Conservation (phyloP, 2,888 invertebrate species). For the Dryomyza anilis region DNA sequence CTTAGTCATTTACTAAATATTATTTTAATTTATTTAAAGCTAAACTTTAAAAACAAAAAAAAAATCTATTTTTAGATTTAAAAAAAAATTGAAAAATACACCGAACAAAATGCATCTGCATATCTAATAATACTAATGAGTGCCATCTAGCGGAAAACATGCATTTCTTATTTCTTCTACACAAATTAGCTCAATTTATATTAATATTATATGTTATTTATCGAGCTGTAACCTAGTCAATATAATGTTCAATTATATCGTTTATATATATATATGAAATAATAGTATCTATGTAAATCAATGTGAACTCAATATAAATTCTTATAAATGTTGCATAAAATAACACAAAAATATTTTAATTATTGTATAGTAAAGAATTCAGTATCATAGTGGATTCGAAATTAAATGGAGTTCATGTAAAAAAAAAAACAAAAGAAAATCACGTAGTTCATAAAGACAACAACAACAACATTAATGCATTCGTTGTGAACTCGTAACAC, state of each 20-base stretch:
- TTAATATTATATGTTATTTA: neutral
- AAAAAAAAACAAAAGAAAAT: no score
- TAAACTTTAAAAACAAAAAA: no score
- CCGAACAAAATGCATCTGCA: no score
- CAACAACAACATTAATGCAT: slow-evolving; percentile 13
- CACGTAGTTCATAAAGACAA: slow-evolving; percentile 14
- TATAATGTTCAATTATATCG: slow-evolving; percentile 16
- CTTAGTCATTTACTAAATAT: no score
- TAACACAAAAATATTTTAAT: neutral
- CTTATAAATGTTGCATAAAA: neutral
- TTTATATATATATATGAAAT: slow-evolving; percentile 4
- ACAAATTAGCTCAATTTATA: neutral
- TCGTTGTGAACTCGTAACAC: slow-evolving; percentile 4
- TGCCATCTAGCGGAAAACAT: neutral
- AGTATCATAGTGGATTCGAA: no score
- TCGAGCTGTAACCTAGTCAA: slow-evolving; percentile 18
- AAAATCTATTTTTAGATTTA: no score
- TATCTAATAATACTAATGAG: no score
- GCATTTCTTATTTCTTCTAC: neutral
- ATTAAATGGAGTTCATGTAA: no score
- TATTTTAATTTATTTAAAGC: no score
- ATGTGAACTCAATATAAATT: slow-evolving; percentile 17
- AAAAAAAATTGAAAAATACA: no score
- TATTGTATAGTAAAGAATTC: neutral
- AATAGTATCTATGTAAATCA: slow-evolving; percentile 15